Evolutionary conservation across 2,113 vertebrate genomes (phyloP), one percentile per base, ranked within the genome.

Genomic region (Oncorhynchus mykiss): DNA sequence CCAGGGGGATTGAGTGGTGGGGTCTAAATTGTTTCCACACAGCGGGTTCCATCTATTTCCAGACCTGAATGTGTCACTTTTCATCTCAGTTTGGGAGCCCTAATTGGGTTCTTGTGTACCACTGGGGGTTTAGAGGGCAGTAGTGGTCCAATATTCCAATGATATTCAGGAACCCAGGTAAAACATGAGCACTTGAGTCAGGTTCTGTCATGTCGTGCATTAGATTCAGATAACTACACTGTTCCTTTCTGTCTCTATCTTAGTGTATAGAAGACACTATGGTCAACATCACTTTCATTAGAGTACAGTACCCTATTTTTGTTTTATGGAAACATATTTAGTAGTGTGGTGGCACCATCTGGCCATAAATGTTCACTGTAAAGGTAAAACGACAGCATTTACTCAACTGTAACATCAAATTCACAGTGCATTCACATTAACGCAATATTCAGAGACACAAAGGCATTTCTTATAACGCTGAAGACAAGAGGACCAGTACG

Each of bases 21-120:
- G 51, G 65, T 20, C 51, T 64, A 62, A 71, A 79, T 79, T 67
- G 72, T 75, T 75, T 71, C 67, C 68, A 24, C 34, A 62, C 71
- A 71, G 62, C 25, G 12, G 70, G 67, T 60, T 74, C 20, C 22
- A n/a, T 72, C 73, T 76, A 75, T 78, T 75, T 82, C 20, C 25
- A 75, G 80, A 49, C 16, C 62, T 54, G 54, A 62, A 69, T 71
- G 76, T 68, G 77, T 71, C 67, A 51, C 57, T 51, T 54, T 81
- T 60, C 57, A 67, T 72, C 29, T 73, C 11, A 20, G 51, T 54
- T 69, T 62, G 64, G 29, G 24, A 71, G 39, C 48, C 20, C 31
- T 8, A 5, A 24, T 7, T 57, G 20, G 62, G 25, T 74, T 64
- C 45, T 49, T 11, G 29, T 74, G 20, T 64, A 65, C 45, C 51